Conservation (phyloP, 2,113 vertebrate genomes). For the Micronycteris hirsuta region DNA sequence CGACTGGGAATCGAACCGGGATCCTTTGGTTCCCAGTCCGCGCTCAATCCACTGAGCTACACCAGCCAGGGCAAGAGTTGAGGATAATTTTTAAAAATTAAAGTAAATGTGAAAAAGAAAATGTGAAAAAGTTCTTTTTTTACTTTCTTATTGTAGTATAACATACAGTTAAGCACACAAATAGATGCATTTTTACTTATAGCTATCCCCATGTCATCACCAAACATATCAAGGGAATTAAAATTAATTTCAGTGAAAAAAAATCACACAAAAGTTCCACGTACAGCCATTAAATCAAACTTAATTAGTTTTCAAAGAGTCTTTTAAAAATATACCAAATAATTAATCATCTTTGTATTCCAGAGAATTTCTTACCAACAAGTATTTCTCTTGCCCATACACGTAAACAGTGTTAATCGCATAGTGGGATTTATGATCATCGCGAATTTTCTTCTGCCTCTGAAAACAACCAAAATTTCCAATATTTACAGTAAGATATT, state of each 20-base stretch:
- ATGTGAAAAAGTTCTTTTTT: background rate
- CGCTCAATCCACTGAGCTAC: too few species aligned
- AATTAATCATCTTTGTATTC: background rate
- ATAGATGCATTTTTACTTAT: conserved; percentile 4
- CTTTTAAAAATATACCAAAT: conserved; percentile 19
- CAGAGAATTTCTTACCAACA: conserved; percentile 87
- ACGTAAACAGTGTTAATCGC: conserved; percentile 97
- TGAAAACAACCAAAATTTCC: conserved; percentile 72
- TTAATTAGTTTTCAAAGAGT: background rate
- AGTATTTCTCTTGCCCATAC: conserved; percentile 98
- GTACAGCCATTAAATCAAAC: background rate
- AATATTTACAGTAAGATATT: conserved; percentile 46
- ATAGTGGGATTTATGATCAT: conserved; percentile 96
- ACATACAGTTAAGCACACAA: conserved; percentile 1
- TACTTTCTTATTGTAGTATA: conserved; percentile 1
- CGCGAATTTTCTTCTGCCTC: conserved; percentile 87
- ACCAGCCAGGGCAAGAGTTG: too few species aligned
- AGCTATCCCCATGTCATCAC: background rate
- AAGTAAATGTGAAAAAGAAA: background rate
- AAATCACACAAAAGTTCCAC: background rate
- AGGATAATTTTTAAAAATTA: background rate
- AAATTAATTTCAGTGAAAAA: background rate
- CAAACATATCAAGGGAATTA: conserved; percentile 12
- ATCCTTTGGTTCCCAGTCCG: too few species aligned
- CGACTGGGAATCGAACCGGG: too few species aligned